Evolutionary conservation across 2,888 invertebrate genomes (phyloP), one percentile per base, ranked within the genome.

Genomic region (Oligia fasciuncula): DNA sequence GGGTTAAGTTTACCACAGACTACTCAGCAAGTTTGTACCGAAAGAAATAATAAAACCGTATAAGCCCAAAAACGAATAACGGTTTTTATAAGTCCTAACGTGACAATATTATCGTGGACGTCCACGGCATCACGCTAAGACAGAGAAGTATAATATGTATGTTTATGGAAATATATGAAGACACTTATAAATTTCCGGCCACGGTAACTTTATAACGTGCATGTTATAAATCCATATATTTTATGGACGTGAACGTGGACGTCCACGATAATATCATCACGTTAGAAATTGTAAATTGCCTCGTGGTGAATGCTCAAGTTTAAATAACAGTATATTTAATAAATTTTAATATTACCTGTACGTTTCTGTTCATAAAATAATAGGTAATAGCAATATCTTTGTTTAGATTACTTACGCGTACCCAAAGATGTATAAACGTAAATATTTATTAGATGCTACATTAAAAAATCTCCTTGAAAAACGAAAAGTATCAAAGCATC

Each of bases 401-500:
- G 14, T 71, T 71, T 74, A 51, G 9, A 43, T 43, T 43, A 29
- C n/a, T 74, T 19, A 72, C 4, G 43, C 19, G 49, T 49, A 35
- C 19, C 2, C 23, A 74, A 73, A 40, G 5, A 72, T 49, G 35
- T 49, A 4, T 8, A 60, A 17, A n/a, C 35, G 35, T 35, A 49
- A 73, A 62, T 74, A 62, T 40, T 49, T 14, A 40, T 40, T 14
- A 63, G 4, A 60, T 35, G 49, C 35, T n/a, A 43, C 13, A n/a
- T 35, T 19, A n/a, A 14, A 40, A 49, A 35, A 60, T 19, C 4
- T 46, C 29, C 0, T 60, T 4, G 0, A 43, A 40, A 68, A 70
- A 75, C 9, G 2, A 29, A 57, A 90, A 93, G 89, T 90, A 93
- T 93, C 94, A 95, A 94, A 78, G 82, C 14, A 0, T 62, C 4